Evolutionary conservation across 2,888 invertebrate genomes (phyloP).

Genomic region (Cheilosia pagana): DNA sequence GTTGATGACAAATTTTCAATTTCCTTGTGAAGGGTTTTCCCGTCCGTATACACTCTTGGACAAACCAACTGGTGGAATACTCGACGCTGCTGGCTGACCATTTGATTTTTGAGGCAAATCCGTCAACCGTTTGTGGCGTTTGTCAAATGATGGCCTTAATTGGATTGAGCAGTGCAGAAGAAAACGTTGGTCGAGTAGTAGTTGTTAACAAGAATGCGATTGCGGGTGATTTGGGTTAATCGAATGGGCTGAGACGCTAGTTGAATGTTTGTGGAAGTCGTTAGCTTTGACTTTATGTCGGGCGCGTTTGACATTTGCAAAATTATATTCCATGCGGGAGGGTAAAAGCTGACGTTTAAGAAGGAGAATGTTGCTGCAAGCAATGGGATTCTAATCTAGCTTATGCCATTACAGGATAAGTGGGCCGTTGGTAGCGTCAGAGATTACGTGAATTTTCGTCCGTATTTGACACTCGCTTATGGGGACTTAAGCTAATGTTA

Average conservation of each 20-base stretch:
- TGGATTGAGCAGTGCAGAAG: slow-evolving; percentile 44
- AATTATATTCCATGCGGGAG: too few species aligned
- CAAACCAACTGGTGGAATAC: slow-evolving; percentile 21
- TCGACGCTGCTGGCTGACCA: slow-evolving; percentile 22
- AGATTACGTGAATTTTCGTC: too few species aligned
- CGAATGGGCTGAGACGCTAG: background rate
- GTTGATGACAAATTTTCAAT: slow-evolving; percentile 65
- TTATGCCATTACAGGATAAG: too few species aligned
- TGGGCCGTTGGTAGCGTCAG: too few species aligned
- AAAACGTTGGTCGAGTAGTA: slow-evolving; percentile 5
- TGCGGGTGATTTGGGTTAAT: slow-evolving; percentile 19
- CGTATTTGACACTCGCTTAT: too few species aligned
- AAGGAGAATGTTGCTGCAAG: too few species aligned
- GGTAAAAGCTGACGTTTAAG: too few species aligned
- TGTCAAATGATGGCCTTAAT: slow-evolving; percentile 55
- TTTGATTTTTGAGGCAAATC: slow-evolving; percentile 37
- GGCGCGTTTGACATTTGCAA: background rate
- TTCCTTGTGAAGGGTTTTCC: slow-evolving; percentile 37
- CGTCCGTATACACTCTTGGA: background rate
- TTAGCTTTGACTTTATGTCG: background rate
- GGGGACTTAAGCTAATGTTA: too few species aligned
- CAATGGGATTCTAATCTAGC: too few species aligned
- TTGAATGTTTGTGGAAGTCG: background rate
- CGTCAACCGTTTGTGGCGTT: slow-evolving; percentile 53
- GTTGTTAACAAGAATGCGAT: slow-evolving; percentile 30